Evolutionary conservation across 1,140 invertebrate species (phyloP), one percentile per base, ranked within the genome.

Genomic region (Spodoptera frugiperda): DNA sequence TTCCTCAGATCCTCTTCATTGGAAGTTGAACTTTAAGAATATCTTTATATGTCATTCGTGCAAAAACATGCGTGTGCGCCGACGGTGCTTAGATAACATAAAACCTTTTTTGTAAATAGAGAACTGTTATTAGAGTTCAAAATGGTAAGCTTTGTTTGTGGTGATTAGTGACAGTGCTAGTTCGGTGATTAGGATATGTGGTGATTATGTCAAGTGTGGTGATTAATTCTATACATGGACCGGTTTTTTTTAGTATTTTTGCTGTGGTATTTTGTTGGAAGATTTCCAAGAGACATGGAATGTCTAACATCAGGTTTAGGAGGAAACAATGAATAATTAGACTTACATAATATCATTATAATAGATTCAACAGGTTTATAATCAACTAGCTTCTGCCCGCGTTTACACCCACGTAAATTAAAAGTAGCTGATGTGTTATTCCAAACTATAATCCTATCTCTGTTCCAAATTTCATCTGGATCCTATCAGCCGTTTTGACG

Each of bases 31-130:
- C 44, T 63, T 49, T 17, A 49, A 11, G 39, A 67, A 48, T 48
- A 44, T 17, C 21, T 67, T 46, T 67, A 49, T 44, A 48, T 67
- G 44, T 49, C 63, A 67, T 67, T 67, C 63, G 46, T 49, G 44
- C 17, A 11, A 49, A 67, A 49, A 12, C 11, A 49, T 19, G 44
- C 63, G 63, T 14, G 12, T 11, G 44, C 44, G 19, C 17, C 19
- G 12, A 25, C 8, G 14, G 44, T 67, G 17, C 25, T 21, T 25
- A 9, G 21, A 67, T 48, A 12, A 46, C 25, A 9, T 17, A 6
- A n/a, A 48, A 17, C 8, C 2, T 25, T 46, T 15, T 33, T 61
- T 67, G 30, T 14, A 44, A 44, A 19, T 14, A 14, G 4, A 55
- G 25, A 57, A 30, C 8, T 15, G 33, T 49, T 49, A n/a, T 15